Conservation (phyloP, 2,113 vertebrate species). For the Callipepla squamata region DNA sequence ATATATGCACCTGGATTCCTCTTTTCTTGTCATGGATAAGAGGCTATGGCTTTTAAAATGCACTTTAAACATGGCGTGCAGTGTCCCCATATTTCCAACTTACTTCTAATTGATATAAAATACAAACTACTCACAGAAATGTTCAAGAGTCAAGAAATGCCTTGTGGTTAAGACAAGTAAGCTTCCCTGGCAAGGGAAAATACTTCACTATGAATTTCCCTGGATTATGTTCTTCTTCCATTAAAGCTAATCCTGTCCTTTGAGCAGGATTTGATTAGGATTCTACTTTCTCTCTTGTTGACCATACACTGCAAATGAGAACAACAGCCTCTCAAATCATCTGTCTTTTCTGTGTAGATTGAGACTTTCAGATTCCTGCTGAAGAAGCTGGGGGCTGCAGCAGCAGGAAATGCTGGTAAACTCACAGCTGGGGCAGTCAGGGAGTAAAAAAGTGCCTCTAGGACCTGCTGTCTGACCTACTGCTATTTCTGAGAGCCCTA, state of each 20-base stretch:
- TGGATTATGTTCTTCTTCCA: not conserved
- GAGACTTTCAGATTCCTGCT: not conserved
- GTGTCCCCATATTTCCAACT: not conserved
- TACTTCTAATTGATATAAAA: not conserved
- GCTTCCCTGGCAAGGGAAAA: not conserved
- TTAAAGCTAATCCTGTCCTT: not conserved
- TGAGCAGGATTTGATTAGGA: not conserved
- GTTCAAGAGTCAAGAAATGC: not conserved
- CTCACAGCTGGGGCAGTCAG: rapidly evolving
- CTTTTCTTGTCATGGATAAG: not conserved
- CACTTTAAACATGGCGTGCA: not conserved
- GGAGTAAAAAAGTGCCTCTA: not conserved
- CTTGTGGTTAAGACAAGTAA: not conserved
- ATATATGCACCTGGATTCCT: not conserved
- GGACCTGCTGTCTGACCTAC: not conserved
- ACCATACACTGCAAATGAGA: not conserved
- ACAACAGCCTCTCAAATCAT: not conserved
- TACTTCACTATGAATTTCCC: not conserved
- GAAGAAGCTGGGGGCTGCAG: not conserved
- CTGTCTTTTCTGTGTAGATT: not conserved
- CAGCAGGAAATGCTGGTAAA: not conserved
- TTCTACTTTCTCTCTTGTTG: not conserved
- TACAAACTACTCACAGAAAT: not conserved
- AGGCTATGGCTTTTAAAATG: not conserved
- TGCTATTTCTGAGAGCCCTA: not conserved